Conservation (phyloP, 2,113 vertebrate genomes). For the Meleagris gallopavo region DNA sequence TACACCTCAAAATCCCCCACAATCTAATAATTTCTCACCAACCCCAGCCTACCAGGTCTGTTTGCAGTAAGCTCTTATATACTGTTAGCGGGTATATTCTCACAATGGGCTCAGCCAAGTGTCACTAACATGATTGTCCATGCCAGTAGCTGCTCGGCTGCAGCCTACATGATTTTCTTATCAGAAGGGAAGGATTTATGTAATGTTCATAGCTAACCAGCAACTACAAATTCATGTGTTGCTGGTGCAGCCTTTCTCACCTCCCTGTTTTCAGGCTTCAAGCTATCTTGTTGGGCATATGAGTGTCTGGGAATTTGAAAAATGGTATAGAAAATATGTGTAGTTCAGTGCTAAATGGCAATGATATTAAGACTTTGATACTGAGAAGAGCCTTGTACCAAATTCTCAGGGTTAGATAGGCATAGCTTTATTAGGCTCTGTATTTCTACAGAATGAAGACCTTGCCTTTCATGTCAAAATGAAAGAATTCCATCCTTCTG, state of each 20-base stretch:
- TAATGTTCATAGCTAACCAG: constrained; percentile 42
- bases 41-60: constrained; percentile 4
- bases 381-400: background rate
- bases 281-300: background rate
- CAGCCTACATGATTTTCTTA: constrained; percentile 50
- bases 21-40: constrained; percentile 16
- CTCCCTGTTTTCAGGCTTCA: background rate
- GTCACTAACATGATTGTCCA: constrained; percentile 58
- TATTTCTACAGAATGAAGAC: background rate
- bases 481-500: background rate
- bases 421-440: background rate
- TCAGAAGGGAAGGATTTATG: constrained; percentile 39
- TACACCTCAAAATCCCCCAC: constrained; percentile 16
- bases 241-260: background rate
- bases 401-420: background rate
- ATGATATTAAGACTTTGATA: background rate
- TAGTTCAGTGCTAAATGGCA: constrained; percentile 16
- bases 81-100: constrained; percentile 1
- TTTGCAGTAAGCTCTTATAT: constrained; percentile 31
- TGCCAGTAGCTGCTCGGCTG: constrained; percentile 65
- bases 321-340: background rate
- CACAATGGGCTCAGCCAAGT: constrained; percentile 52
- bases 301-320: background rate
- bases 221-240: constrained; percentile 20
- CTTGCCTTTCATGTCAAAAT: background rate